Evolutionary conservation across 2,113 vertebrate species (phyloP), one percentile per base, ranked within the genome.

Genomic region (Chloebia gouldiae): DNA sequence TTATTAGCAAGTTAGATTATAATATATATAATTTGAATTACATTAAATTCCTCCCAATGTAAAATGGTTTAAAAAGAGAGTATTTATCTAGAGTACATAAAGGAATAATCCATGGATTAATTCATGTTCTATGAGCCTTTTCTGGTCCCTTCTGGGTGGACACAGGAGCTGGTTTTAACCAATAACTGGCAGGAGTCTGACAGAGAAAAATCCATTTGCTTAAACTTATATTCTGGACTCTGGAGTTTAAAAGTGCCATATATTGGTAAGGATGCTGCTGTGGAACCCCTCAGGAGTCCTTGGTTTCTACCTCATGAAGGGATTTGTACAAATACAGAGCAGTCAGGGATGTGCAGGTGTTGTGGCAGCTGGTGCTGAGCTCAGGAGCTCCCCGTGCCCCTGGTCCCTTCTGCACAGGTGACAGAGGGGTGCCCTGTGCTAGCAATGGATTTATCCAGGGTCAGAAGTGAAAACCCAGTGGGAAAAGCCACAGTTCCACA

Each of bases 21-120:
- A 80, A 60, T 17, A 60, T 59, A 84, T 75, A 78, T 50, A 49
- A 77, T 81, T 25, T 76, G 40, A 95, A 93, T 70, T 75, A 57
- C 44, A 81, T 57, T 4, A 47, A 47, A 92, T 59, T 65, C 16
- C 13, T 63, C 40, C 39, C 63, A 14, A 51, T 42, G 14, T 50
- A 75, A 93, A 94, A 75, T 39, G 39, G 20, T 6, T 64, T 59
- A 10, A 6, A 64, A 66, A 60, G 33, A 72, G 9, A 77, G 15
- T 39, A 69, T 72, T 93, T 85, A 37, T 76, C 35, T 42, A 73
- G 33, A 49, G 69, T 9, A 51, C 20, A 75, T 44, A 81, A 75
- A 75, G 15, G 61, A 79, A 68, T 45, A 25, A 47, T 9, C 16
- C 50, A 47, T 10, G 16, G 30, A 51, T 68, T 92, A 70, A 75